Evolutionary conservation across 2,797 vertebrate species (phyloP).

Genomic region (Moxostoma hubbsi): DNA sequence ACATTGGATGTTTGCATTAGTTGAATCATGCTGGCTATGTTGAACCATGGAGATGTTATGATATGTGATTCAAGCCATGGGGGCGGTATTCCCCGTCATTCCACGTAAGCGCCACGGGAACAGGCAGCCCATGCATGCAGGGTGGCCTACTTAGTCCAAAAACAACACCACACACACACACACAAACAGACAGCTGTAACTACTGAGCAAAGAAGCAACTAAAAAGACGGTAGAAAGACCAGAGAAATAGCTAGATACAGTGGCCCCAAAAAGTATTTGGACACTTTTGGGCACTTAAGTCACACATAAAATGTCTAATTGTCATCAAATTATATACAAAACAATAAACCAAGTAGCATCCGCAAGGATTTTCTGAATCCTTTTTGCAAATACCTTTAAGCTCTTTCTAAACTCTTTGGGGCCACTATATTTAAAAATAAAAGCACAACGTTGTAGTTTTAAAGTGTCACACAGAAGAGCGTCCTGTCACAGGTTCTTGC

Average conservation of each 20-base stretch:
- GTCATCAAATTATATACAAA: no score
- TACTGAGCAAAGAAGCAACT: slow-evolving; percentile 65
- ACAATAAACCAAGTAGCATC: no score
- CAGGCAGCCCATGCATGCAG: slow-evolving; percentile 82
- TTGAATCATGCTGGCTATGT: slow-evolving; percentile 75
- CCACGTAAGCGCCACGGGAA: slow-evolving; percentile 73
- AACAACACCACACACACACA: slow-evolving; percentile 61
- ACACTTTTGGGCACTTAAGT: no score
- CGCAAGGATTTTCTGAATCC: no score
- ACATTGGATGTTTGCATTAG: slow-evolving; percentile 21
- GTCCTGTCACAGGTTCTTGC: slow-evolving; percentile 65
- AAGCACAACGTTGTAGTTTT: slow-evolving; percentile 60
- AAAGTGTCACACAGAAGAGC: slow-evolving; percentile 74
- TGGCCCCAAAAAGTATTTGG: no score
- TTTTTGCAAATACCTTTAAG: no score
- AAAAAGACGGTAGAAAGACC: slow-evolving; percentile 52
- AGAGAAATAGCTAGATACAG: slow-evolving; percentile 20
- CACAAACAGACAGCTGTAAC: slow-evolving; percentile 44
- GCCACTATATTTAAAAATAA: no score
- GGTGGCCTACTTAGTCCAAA: slow-evolving; percentile 75
- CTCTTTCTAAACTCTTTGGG: no score
- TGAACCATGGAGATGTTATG: slow-evolving; percentile 67
- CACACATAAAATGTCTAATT: no score
- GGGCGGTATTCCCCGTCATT: slow-evolving; percentile 53
- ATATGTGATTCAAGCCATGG: slow-evolving; percentile 67